Evolutionary conservation across 2,888 invertebrate genomes (phyloP).

Genomic region (Spisula subtruncata): DNA sequence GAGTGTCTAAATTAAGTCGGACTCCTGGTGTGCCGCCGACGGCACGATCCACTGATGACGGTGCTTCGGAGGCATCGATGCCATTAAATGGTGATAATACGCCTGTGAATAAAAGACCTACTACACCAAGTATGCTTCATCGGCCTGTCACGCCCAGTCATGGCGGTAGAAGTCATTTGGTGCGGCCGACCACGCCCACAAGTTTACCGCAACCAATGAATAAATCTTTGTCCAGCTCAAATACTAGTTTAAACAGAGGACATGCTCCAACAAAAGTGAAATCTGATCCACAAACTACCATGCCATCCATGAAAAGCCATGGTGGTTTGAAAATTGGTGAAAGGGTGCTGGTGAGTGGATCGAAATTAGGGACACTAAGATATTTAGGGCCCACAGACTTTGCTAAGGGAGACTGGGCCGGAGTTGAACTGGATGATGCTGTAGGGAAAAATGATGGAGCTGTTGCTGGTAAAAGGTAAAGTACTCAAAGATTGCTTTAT

Average conservation of each 20-base stretch:
- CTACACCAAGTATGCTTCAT: constrained; percentile 63
- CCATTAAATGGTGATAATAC: constrained; percentile 65
- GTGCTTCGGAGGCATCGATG: constrained; percentile 63
- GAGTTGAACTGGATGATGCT: constrained; percentile 97
- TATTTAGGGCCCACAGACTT: constrained; percentile 96
- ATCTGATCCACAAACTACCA: constrained; percentile 63
- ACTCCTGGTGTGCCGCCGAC: constrained; percentile 76
- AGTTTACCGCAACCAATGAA: constrained; percentile 66
- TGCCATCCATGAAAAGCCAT: constrained; percentile 60
- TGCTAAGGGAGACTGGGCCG: constrained; percentile 97
- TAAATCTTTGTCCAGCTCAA: constrained; percentile 79
- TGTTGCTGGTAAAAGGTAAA: constrained; percentile 95
- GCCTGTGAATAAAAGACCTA: constrained; percentile 58
- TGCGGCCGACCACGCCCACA: constrained; percentile 66
- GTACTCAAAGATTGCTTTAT: background rate
- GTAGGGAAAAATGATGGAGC: constrained; percentile 98
- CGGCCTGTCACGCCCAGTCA: constrained; percentile 71
- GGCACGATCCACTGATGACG: constrained; percentile 57
- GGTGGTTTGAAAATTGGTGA: constrained; percentile 84
- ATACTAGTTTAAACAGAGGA: constrained; percentile 76
- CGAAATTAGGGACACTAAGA: constrained; percentile 94
- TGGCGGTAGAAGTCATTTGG: constrained; percentile 61
- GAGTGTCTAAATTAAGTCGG: constrained; percentile 92
- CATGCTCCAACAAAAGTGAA: constrained; percentile 69
- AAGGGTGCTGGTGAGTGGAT: constrained; percentile 87